phyloP scores from a whole-genome alignment of 2,797 vertebrate genomes.

The Melanotaenia parkinsoni region DNA sequence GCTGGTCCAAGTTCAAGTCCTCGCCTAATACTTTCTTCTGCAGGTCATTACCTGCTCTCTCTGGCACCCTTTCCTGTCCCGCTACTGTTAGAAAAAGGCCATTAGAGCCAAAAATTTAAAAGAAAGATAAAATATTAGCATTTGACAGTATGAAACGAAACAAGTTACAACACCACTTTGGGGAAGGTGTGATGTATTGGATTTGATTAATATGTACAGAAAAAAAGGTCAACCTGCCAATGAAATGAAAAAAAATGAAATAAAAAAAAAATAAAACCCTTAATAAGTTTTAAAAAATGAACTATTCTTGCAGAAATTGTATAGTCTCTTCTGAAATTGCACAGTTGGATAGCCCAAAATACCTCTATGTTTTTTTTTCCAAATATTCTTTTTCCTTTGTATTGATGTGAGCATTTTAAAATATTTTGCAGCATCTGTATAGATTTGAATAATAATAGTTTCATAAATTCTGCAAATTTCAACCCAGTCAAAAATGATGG shows the following conservation, averaged over 20 bases:
- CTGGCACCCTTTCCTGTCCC: no score
- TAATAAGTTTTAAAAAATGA: neutral
- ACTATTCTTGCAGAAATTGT: neutral
- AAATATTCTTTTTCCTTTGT: neutral
- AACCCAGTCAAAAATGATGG: neutral
- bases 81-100: no score
- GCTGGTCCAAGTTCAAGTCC: no score
- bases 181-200: neutral
- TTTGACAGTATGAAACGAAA: no score
- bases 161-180: no score
- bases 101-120: no score
- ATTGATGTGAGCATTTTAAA: neutral
- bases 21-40: no score
- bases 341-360: neutral
- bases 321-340: neutral
- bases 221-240: neutral
- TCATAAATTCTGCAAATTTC: neutral
- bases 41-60: no score
- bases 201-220: neutral
- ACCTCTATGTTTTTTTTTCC: neutral
- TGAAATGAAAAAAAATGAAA: neutral
- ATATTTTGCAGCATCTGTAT: neutral
- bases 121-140: no score
- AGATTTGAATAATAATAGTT: neutral
- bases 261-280: neutral